phyloP scores from a whole-genome alignment of 2,888 invertebrate species.

The Harpalus rufipes region DNA sequence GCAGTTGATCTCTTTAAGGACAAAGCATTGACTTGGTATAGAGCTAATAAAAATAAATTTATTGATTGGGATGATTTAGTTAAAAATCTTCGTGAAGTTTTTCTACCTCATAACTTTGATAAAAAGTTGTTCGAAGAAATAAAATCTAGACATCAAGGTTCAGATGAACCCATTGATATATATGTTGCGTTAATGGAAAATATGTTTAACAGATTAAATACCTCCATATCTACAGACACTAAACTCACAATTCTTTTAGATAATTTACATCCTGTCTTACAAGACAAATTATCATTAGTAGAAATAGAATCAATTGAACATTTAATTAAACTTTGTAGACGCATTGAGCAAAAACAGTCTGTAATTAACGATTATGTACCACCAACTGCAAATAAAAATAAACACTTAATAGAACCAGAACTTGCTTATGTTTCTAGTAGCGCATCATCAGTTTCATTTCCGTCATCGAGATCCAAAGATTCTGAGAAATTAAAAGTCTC shows the following conservation, averaged over 20 bases:
- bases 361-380: too few species aligned
- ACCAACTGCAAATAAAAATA: too few species aligned
- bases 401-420: too few species aligned
- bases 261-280: background rate
- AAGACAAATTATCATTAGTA: background rate
- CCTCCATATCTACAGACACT: background rate
- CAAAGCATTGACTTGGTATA: background rate
- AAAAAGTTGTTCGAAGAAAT: background rate
- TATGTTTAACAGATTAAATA: slow-evolving; percentile 1
- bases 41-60: background rate
- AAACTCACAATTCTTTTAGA: background rate
- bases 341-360: too few species aligned
- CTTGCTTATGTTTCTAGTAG: too few species aligned
- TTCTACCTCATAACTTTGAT: background rate
- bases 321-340: background rate
- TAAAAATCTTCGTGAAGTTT: background rate
- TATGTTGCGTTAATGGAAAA: background rate
- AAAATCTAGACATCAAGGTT: background rate
- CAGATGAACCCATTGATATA: background rate
- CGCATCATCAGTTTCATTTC: too few species aligned
- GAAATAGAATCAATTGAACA: background rate
- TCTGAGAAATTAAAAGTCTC: too few species aligned
- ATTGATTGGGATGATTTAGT: background rate
- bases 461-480: too few species aligned
- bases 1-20: background rate